Conservation (phyloP, 2,888 invertebrate genomes). For the Rhamnusium bicolor region DNA sequence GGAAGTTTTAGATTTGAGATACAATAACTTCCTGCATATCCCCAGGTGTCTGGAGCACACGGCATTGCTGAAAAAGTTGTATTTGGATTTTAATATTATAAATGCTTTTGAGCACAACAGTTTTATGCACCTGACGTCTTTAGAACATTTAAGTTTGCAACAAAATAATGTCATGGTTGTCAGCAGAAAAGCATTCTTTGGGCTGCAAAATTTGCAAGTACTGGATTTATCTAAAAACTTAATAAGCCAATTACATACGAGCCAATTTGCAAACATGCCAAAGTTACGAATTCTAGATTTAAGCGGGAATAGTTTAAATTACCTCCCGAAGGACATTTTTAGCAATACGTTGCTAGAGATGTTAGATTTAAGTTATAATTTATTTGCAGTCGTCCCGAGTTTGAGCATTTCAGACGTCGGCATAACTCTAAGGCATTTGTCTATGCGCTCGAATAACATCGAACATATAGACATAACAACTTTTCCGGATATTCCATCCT, state of each 20-base stretch:
- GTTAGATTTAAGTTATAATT: slow-evolving; percentile 85
- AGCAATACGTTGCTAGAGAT: slow-evolving; percentile 86
- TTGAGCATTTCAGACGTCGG: slow-evolving; percentile 85
- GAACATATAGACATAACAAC: slow-evolving; percentile 92
- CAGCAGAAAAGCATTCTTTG: slow-evolving; percentile 84
- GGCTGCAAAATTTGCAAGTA: slow-evolving; percentile 82
- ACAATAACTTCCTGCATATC: slow-evolving; percentile 79
- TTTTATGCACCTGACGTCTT: slow-evolving; percentile 79
- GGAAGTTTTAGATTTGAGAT: slow-evolving; percentile 81
- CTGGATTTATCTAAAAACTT: slow-evolving; percentile 85
- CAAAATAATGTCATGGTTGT: slow-evolving; percentile 83
- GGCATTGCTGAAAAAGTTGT: slow-evolving; percentile 79
- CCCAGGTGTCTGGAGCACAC: slow-evolving; percentile 80
- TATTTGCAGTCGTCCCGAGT: slow-evolving; percentile 85
- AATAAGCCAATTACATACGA: slow-evolving; percentile 83
- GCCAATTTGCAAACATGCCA: slow-evolving; percentile 85
- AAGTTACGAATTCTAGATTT: slow-evolving; percentile 83
- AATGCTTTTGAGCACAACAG: slow-evolving; percentile 80
- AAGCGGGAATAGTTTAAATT: slow-evolving; percentile 81
- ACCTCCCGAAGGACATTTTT: slow-evolving; percentile 85
- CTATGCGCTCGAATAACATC: slow-evolving; percentile 84
- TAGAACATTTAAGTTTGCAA: slow-evolving; percentile 83
- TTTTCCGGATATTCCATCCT: slow-evolving; percentile 86
- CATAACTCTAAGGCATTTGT: slow-evolving; percentile 83
- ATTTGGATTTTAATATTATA: slow-evolving; percentile 84